Evolutionary conservation across 2,888 invertebrate species (phyloP).

Genomic region (Macrosoma leucophasiata): DNA sequence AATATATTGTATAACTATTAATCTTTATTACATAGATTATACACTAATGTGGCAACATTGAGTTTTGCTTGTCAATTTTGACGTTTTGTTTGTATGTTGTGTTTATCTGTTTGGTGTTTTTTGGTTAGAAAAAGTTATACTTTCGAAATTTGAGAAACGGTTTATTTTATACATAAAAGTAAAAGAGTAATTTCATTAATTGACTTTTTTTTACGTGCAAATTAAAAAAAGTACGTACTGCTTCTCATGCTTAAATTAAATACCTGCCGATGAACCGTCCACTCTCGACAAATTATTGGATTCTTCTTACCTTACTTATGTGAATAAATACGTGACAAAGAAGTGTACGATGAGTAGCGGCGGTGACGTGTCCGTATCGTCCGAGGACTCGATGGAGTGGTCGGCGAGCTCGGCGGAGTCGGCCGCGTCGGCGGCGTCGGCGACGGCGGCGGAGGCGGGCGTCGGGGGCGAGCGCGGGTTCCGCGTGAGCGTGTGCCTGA

Average conservation of each 20-base stretch:
- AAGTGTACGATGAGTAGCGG: background rate
- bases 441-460: no score
- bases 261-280: no score
- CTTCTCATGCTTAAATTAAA: no score
- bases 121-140: background rate
- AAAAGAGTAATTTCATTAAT: no score
- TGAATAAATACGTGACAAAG: no score
- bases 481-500: constrained; percentile 42
- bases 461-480: constrained; percentile 18
- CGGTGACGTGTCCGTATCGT: no score
- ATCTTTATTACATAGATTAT: background rate
- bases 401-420: background rate
- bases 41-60: background rate
- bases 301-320: no score
- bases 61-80: background rate
- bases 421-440: no score
- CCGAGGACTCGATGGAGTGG: constrained; percentile 5
- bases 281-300: no score
- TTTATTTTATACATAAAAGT: background rate
- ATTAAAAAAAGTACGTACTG: no score
- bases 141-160: background rate
- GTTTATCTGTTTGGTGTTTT: background rate
- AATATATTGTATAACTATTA: background rate
- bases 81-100: background rate
- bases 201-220: no score